Base-by-base conservation (phyloP, 2,888 invertebrate species). In the Plebejus anna region DNA sequence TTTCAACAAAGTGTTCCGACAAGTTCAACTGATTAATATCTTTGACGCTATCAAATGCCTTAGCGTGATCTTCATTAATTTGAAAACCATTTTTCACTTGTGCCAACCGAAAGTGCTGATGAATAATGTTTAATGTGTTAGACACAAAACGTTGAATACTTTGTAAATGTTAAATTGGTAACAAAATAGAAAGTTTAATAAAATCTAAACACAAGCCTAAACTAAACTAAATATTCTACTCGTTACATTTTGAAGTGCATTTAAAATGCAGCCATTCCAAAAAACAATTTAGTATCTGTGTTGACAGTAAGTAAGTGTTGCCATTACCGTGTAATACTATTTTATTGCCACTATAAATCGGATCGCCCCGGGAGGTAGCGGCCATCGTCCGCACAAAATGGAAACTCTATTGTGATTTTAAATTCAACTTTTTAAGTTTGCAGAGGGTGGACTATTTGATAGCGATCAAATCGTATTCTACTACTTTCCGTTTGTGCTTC, bases 331-430 rank as follows among this genome's bases (percentile, higher is more conserved):
- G 87, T 86, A 88, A 88, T 88, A 85, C 87, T 83, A 83, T 88
- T 92, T 92, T 92, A 93, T 92, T 90, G 85, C 89, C 85, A 84
- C 90, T 85, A 92, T 93, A 93, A 93, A 92, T 91, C 88, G 87
- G 86, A 90, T 88, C 89, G 89, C 90, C 90, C 92, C 92, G 85
- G 89, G 91, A 91, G 90, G 89, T 88, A 89, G 86, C 87, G 90
- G 89, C 91, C 90, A 91, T 90, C 90, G 91, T 87, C 89, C 87
- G 87, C 85, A 91, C 88, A 91, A 91, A 92, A 92, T 92, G 89
- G 91, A 89, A 92, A 91, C 86, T 90, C 89, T 90, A 84, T 84
- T 83, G 81, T 81, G 87, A 86, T 87, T 91, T 91, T 90, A 89
- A 91, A 91, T 89, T 89, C 85, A 85, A 88, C 88, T 84, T 87